Evolutionary conservation across 2,113 vertebrate species (phyloP), one percentile per base, ranked within the genome.

Genomic region (Tapirus terrestris): DNA sequence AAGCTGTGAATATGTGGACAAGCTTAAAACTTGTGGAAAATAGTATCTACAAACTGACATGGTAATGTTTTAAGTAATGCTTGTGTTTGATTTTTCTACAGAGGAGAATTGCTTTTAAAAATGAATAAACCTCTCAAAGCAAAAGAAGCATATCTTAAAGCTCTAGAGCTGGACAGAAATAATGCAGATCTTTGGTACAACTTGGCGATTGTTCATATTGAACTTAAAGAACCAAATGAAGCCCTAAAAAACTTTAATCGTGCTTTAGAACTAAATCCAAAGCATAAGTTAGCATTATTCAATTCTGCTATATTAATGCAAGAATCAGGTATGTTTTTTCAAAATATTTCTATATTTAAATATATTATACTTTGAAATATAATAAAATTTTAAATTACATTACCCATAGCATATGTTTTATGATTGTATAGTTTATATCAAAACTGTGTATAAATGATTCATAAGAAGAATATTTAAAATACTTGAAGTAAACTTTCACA

Each of bases 121-220:
- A 99, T 99, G 99, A 99, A 99, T 97, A 99, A 99, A 97, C 99
- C 99, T 83, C 98, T 99, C 11, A 99, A 99, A 98, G 99, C 99
- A 25, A 99, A 99, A 58, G 99, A 99, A 80, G 99, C 99, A 36
- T 99, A 99, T 97, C 98, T 99, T 56, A 98, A 99, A 94, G 99
- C 99, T 20, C 76, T 99, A 68, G 99, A 99, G 77, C 98, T 99
- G 72, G 99, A 99, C 98, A 98, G 98, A 96, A 99, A 98, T 96
- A 99, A 99, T 83, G 99, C 99, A 61, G 99, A 99, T 97, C 99
- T 99, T 89, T 99, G 99, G 99, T 99, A 99, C 99, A 99, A 99
- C 98, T 98, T 99, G 98, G 99, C 99, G 29, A 99, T 99, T 84
- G 99, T 99, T 98, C 99, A 99, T 97, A 99, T 99, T 70, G 99